These are phyloP conservation scores for Turritopsis rubra DNA, from an alignment of 30 jellyfish, hydroid and myxozoan genomes.

Conservation along the genomic window DNA sequence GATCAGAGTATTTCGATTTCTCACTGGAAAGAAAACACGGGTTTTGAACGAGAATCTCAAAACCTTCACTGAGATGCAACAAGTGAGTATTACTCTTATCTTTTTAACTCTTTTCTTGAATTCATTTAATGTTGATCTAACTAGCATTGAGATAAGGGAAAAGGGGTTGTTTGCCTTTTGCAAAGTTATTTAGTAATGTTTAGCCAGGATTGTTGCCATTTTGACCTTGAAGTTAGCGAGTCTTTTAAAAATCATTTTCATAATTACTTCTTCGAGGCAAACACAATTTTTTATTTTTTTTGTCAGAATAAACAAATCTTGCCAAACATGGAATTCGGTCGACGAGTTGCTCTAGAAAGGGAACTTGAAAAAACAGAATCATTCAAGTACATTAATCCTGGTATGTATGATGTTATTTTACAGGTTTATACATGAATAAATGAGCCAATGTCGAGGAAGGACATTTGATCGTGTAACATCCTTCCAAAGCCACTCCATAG, in stretches of 20 bases:
- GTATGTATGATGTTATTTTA: constrained; percentile 23
- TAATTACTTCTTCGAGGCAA: neutral
- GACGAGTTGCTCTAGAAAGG: constrained; percentile 87
- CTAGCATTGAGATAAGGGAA: too few relatives aligned
- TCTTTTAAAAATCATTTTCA: neutral
- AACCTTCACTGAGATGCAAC: constrained; percentile 79
- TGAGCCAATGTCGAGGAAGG: too few relatives aligned
- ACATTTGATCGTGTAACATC: too few relatives aligned
- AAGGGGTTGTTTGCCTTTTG: too few relatives aligned
- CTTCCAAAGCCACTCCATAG: too few relatives aligned
- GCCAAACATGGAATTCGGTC: constrained; percentile 96
- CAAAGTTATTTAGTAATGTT: too few relatives aligned
- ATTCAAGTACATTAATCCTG: constrained; percentile 70
- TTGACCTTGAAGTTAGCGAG: neutral
- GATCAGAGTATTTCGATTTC: constrained; percentile 87
- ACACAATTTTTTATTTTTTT: neutral
- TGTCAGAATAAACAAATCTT: constrained; percentile 50
- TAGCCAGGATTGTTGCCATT: neutral
- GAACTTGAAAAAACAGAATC: constrained; percentile 84
- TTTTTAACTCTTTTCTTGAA: neutral
- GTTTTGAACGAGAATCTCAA: constrained; percentile 82
- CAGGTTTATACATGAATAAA: too few relatives aligned
- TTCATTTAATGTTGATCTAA: too few relatives aligned
- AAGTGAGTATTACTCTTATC: constrained; percentile 38
- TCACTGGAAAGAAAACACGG: constrained; percentile 87